Evolutionary conservation across 2,888 invertebrate species (phyloP).

Genomic region (Hofmannophila pseudospretella): DNA sequence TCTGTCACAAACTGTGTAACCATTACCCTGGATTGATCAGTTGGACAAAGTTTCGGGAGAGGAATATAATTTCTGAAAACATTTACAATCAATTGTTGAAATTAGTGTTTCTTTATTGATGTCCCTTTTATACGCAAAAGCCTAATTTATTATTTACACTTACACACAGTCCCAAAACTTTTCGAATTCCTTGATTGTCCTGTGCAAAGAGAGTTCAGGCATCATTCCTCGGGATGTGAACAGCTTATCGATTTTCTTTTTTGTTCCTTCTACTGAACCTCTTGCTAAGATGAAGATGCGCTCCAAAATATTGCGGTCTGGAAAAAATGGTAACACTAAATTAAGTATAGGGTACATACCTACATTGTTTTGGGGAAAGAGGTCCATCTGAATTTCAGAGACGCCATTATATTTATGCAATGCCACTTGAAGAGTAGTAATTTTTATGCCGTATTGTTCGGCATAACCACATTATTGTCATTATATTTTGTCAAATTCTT

Average conservation of each 20-base stretch:
- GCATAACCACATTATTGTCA: no score
- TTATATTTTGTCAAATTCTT: no score
- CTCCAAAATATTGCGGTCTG: constrained; percentile 44
- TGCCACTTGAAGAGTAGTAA: no score
- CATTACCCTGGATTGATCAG: constrained; percentile 56
- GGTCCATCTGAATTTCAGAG: no score
- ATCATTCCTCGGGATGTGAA: constrained; percentile 55
- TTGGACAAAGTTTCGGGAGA: constrained; percentile 55
- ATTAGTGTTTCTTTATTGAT: no score
- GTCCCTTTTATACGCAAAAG: no score
- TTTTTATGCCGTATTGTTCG: no score
- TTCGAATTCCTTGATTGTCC: constrained; percentile 45
- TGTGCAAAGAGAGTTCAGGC: constrained; percentile 51
- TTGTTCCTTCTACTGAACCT: constrained; percentile 55
- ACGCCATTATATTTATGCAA: no score
- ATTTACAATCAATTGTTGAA: no score
- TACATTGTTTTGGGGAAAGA: no score
- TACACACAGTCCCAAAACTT: constrained; percentile 39
- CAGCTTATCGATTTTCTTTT: constrained; percentile 48
- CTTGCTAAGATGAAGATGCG: constrained; percentile 43
- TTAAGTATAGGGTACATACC: no score
- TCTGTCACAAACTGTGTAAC: constrained; percentile 52
- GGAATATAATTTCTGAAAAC: constrained; percentile 57
- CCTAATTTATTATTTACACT: constrained; percentile 22
- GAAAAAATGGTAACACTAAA: no score